Base-by-base conservation (phyloP, 2,888 invertebrate species). In the Syrista parreyssii region DNA sequence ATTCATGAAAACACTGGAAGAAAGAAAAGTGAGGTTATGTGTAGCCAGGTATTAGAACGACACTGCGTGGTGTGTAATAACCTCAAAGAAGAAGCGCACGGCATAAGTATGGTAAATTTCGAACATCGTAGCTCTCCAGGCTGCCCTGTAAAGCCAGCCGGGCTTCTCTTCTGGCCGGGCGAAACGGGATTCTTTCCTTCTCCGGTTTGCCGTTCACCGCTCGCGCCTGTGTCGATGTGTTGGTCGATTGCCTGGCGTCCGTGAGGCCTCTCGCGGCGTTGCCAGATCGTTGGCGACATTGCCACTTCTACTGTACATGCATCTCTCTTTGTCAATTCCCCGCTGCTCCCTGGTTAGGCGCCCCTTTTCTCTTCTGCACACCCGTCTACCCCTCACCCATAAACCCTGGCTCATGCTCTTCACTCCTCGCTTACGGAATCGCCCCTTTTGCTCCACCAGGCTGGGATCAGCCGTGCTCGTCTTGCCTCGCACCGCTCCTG, bases 131-230 rank as follows among this genome's bases (percentile, higher is more conserved):
- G 55, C 55, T 55, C 55, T 23, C 55, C 15, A 55, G 55, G 55
- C 55, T 55, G 55, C 55, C 55, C 55, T 23, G 55, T 55, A 55
- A 55, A 55, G 55, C 55, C 55, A 55, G 23, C 55, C 55, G 55
- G 23, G 55, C 55, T 55, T 55, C 55, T 55, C 55, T 23, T 33
- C 71, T 71, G 32, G 71, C 84, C 80, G 80, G 84, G 85, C 86
- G 84, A 88, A 90, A 90, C 91, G 90, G 89, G 90, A 91, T 91
- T 90, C 91, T 89, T 90, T 90, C 89, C 88, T 89, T 87, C 88
- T 89, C 86, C 84, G 87, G 82, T 85, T 86, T 79, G 87, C 87
- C 88, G 88, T 90, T 90, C 89, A 89, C 88, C 86, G 88, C 84
- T 85, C 82, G 80, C 84, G 68, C 31, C 68, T 30, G 31, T 40